Evolutionary conservation across 2,113 vertebrate species (phyloP).

Genomic region (Gymnobelideus leadbeateri): DNA sequence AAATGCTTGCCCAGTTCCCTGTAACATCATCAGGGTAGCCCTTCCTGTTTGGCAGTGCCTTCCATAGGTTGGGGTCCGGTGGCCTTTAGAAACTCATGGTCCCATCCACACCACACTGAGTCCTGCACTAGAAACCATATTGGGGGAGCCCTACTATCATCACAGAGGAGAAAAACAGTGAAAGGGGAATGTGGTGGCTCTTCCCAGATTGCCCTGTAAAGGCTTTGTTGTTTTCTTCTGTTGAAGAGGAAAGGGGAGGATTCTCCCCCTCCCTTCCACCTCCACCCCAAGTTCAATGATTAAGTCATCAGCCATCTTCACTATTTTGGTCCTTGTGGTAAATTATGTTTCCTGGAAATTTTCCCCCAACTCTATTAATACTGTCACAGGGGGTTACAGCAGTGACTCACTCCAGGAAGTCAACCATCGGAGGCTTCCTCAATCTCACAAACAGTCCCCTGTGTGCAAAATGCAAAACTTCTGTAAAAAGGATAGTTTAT

Average conservation of each 20-base stretch:
- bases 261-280: constrained; percentile 56
- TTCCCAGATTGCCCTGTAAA: neutral
- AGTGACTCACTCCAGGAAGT: constrained; percentile 88
- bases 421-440: constrained; percentile 82
- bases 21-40: neutral
- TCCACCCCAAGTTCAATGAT: constrained; percentile 77
- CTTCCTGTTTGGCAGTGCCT: neutral
- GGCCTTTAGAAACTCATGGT: neutral
- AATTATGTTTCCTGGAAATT: constrained; percentile 88
- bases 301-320: constrained; percentile 79
- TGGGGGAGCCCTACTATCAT: neutral
- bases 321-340: constrained; percentile 86
- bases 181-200: neutral
- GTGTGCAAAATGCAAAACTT: constrained; percentile 78
- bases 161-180: neutral
- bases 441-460: constrained; percentile 74
- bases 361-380: constrained; percentile 86
- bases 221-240: constrained; percentile 71
- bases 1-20: neutral
- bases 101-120: neutral
- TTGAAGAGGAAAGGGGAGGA: constrained; percentile 70
- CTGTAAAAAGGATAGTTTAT: constrained; percentile 82
- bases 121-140: neutral
- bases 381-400: constrained; percentile 74
- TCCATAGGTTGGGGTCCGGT: neutral